Base-by-base conservation (phyloP, 1,140 invertebrate species). In the Protaetia brevitarsis region DNA sequence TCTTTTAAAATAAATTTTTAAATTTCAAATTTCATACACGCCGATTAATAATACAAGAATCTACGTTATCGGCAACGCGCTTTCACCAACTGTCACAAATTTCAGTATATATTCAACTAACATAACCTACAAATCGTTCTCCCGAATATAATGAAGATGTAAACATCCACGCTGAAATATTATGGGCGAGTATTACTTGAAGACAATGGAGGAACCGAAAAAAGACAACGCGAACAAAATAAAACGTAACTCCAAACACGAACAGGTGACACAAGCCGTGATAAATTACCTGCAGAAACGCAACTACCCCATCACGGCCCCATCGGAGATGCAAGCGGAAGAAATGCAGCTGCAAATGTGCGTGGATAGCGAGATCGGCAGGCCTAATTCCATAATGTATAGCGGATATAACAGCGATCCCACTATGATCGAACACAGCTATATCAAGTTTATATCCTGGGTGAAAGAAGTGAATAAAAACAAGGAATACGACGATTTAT, bases 321-420 rank as follows among this genome's bases (percentile, higher is more conserved):
- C 45, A 19, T 16, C 34, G 3, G 45, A 68, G 13, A 45, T 67
- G 34, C 56, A 56, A 11, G 36, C 21, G 31, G 65, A 71, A 64
- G 34, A 63, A 28, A 62, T 66, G 31, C 21, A 70, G 13, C 62
- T 69, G 19, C 62, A 72, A 64, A 63, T 65, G 23, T 31, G 65
- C 19, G 68, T 76, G 16, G 68, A 72, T 37, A 72, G 56, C 63
- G 72, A 71, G 67, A 57, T 72, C 28, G 71, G 74, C 30, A 66
- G 72, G 13, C 67, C 69, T 3, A 76, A 76, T 66, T 75, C 77
- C 27, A 71, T 77, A 41, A 63, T 74, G 21, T 75, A 74, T 61
- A 73, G 67, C 60, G 76, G 72, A 59, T 72, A 71, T 66, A 76
- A 71, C 66, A 73, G 65, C 68, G 76, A 78, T 69, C 74, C 74